Evolutionary conservation across 1,140 invertebrate species (phyloP).

Genomic region (Acromyrmex charruanus): DNA sequence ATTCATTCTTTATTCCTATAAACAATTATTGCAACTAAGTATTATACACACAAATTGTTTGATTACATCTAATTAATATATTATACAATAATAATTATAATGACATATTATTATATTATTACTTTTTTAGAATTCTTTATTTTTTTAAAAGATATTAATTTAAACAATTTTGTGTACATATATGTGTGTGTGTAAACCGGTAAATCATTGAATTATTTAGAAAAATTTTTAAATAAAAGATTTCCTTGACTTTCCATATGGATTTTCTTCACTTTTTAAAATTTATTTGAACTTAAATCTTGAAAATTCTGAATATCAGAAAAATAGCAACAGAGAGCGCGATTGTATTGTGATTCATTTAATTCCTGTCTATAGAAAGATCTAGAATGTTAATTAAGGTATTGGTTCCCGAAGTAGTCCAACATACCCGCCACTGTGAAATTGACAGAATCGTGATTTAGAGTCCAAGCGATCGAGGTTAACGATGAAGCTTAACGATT

Average conservation of each 20-base stretch:
- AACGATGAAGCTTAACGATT: conserved; percentile 72
- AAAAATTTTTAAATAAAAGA: neutral
- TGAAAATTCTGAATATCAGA: neutral
- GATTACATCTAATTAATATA: neutral
- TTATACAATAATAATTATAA: neutral
- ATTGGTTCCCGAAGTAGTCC: conserved; percentile 1
- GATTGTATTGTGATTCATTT: neutral
- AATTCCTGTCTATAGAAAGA: conserved; percentile 17
- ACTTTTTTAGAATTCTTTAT: neutral
- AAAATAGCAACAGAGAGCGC: neutral
- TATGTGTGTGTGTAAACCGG: too few relatives aligned
- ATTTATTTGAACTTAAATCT: neutral
- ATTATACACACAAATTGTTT: neutral
- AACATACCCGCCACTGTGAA: conserved; percentile 52
- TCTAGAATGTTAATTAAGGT: conserved; percentile 50
- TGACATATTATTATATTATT: neutral
- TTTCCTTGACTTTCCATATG: neutral
- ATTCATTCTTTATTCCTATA: neutral
- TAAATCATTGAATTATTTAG: too few relatives aligned
- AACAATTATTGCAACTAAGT: conserved; percentile 5
- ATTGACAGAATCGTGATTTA: conserved; percentile 69
- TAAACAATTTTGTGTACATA: too few relatives aligned
- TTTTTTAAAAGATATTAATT: too few relatives aligned
- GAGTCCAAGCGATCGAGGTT: conserved; percentile 56
- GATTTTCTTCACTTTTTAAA: neutral